phyloP scores from a whole-genome alignment of 2,797 vertebrate species.

The Peromyscus aztecus region DNA sequence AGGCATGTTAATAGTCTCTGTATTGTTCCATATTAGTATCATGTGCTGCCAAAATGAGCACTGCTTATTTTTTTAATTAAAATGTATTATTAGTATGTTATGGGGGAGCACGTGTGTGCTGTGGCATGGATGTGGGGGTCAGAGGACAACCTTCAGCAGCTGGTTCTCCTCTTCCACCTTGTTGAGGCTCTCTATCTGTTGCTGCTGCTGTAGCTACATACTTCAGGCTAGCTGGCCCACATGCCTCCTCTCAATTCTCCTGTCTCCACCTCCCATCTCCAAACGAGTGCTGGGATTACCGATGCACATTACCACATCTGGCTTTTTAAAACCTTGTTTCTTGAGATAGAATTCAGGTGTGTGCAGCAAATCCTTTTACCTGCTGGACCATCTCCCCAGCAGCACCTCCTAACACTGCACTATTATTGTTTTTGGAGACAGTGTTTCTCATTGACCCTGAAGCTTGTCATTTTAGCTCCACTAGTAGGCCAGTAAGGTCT shows the following conservation, averaged over 20 bases:
- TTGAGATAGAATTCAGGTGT: neutral
- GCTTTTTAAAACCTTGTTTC: neutral
- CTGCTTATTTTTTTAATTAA: neutral
- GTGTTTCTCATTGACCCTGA: neutral
- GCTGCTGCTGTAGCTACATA: fast-evolving
- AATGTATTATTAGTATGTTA: neutral
- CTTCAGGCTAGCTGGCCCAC: neutral
- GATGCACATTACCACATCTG: neutral
- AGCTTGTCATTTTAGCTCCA: neutral
- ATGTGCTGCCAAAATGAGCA: neutral
- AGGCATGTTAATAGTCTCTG: neutral
- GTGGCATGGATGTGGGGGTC: no score
- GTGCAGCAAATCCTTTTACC: neutral
- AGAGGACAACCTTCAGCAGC: neutral
- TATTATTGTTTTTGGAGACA: neutral
- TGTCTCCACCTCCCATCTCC: no score
- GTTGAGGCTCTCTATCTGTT: neutral
- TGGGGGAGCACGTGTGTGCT: no score
- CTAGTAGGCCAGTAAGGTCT: neutral
- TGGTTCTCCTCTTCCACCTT: neutral
- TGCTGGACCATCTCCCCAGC: neutral
- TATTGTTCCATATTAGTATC: neutral
- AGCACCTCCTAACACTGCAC: no score
- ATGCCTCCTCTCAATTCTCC: neutral
- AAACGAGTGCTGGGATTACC: neutral